These are phyloP conservation scores for Schizotus pectinicornis DNA, from an alignment of 2,888 invertebrate genomes.

Conservation along the genomic window DNA sequence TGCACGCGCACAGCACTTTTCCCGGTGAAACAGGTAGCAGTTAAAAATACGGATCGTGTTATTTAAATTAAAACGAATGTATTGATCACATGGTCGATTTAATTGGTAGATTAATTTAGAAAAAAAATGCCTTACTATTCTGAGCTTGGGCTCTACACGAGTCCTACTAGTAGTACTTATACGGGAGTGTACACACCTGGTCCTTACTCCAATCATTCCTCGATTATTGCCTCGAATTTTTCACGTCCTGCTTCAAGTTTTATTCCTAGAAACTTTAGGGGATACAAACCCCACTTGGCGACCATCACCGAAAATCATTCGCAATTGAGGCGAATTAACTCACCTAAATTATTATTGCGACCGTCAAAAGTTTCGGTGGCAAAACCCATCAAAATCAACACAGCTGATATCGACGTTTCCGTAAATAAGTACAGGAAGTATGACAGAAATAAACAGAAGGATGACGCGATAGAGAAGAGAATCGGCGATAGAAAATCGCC, in stretches of 20 bases:
- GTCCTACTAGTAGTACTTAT: conserved; percentile 62
- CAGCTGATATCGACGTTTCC: conserved; percentile 86
- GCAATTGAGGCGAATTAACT: conserved; percentile 61
- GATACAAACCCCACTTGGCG: conserved; percentile 75
- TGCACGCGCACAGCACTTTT: too few relatives aligned
- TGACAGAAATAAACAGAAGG: conserved; percentile 46
- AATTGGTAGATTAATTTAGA: conserved; percentile 29
- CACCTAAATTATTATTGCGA: conserved; percentile 62
- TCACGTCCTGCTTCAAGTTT: conserved; percentile 41
- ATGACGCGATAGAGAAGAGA: conserved; percentile 18
- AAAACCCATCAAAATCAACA: conserved; percentile 78
- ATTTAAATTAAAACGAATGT: conserved; percentile 7
- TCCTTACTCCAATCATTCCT: conserved; percentile 64
- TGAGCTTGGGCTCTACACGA: conserved; percentile 63
- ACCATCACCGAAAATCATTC: conserved; percentile 72
- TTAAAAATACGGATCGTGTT: conserved; percentile 17
- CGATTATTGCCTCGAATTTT: conserved; percentile 52
- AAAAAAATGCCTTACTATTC: conserved; percentile 71
- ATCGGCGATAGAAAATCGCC: conserved; percentile 22
- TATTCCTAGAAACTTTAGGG: conserved; percentile 54
- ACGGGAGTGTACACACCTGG: conserved; percentile 61
- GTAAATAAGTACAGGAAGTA: conserved; percentile 65
- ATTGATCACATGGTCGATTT: conserved; percentile 35
- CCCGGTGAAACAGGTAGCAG: conserved; percentile 24
- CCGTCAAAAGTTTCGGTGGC: conserved; percentile 60